Conservation (phyloP, 2,113 vertebrate species). For the Nesoenas mayeri region DNA sequence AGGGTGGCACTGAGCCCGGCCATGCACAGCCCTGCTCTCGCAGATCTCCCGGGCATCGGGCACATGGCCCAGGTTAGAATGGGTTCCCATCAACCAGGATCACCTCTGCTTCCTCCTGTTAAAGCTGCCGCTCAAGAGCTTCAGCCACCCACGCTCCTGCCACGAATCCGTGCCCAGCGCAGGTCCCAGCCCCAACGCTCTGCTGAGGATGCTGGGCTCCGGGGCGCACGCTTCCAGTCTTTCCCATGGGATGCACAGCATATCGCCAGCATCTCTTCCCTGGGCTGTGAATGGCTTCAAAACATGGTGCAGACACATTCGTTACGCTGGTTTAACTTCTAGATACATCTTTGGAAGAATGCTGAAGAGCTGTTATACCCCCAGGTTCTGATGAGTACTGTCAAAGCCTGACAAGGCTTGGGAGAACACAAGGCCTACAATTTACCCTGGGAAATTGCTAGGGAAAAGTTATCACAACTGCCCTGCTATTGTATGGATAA, state of each 20-base stretch:
- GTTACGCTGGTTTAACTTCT: neutral
- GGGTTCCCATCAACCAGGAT: rapidly evolving
- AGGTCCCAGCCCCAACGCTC: neutral
- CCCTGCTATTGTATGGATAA: neutral
- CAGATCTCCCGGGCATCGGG: rapidly evolving
- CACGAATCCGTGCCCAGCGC: rapidly evolving
- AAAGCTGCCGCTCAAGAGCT: neutral
- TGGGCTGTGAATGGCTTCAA: neutral
- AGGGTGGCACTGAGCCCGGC: neutral
- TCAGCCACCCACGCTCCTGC: neutral
- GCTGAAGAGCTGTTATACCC: neutral
- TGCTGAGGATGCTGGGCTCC: neutral
- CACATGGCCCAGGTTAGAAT: neutral
- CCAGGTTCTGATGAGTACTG: neutral
- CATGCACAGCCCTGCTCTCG: rapidly evolving
- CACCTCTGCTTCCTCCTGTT: neutral
- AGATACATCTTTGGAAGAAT: neutral
- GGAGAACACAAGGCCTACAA: neutral
- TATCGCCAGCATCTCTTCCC: neutral
- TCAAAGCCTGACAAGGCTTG: neutral
- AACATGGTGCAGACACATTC: neutral
- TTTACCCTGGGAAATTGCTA: neutral
- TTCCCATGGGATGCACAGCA: neutral
- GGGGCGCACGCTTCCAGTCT: neutral
- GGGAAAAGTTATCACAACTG: neutral